Conservation (phyloP, 2,888 invertebrate species). For the Limnephilus rhombicus region DNA sequence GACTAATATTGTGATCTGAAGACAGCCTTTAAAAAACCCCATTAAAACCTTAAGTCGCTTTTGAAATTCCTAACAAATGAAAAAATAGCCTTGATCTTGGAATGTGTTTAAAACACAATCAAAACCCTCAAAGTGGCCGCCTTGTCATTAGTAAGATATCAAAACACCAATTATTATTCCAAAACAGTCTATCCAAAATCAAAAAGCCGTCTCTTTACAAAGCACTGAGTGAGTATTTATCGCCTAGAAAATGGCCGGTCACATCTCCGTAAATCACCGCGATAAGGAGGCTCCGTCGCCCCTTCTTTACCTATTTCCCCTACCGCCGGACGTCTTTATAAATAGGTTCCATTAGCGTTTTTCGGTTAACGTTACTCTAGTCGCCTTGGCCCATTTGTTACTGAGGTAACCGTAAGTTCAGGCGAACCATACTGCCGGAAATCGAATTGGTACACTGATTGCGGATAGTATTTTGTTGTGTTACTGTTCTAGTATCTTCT, state of each 20-base stretch:
- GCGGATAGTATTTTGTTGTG: not conserved
- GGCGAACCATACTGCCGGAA: not conserved
- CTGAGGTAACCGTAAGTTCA: not conserved
- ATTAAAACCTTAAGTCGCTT: not conserved
- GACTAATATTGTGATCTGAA: not conserved
- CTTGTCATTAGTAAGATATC: not conserved
- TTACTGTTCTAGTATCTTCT: not conserved
- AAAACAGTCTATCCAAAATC: conserved; percentile 5
- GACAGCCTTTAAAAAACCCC: not conserved
- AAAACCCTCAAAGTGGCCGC: not conserved
- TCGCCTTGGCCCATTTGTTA: conserved; percentile 38
- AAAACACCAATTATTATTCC: conserved; percentile 1
- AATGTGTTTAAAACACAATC: not conserved
- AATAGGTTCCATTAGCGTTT: conserved; percentile 46
- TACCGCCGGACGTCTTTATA: conserved; percentile 49
- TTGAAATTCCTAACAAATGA: not conserved
- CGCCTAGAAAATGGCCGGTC: conserved; percentile 26
- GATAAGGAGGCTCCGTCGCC: conserved; percentile 28
- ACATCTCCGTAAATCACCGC: conserved; percentile 33
- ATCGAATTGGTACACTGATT: not conserved
- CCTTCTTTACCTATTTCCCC: not conserved
- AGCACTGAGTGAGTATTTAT: conserved; percentile 19
- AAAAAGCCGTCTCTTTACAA: not conserved
- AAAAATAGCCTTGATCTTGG: not conserved
- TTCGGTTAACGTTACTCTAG: conserved; percentile 20